These are phyloP conservation scores for Casuarius casuarius DNA, from an alignment of 2,113 vertebrate genomes.

Conservation along the genomic window DNA sequence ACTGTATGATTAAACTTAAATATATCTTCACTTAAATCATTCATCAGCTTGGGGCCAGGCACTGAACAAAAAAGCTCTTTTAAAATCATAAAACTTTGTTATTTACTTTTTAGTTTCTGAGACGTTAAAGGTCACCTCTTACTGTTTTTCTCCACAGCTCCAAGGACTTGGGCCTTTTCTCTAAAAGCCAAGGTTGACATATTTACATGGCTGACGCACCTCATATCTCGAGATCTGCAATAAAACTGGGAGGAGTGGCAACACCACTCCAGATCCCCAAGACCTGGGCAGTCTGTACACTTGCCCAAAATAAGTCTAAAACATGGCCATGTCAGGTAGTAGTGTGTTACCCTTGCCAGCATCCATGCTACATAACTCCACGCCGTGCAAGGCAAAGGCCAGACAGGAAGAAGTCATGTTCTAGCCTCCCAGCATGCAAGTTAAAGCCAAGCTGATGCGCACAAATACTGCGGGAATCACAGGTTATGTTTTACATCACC, in stretches of 20 bases:
- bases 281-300: neutral
- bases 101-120: neutral
- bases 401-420: rapidly evolving
- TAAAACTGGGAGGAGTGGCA: neutral
- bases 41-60: neutral
- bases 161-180: neutral
- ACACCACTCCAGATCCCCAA: neutral
- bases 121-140: neutral
- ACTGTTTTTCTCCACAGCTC: neutral
- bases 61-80: neutral
- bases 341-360: rapidly evolving
- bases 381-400: neutral
- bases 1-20: neutral
- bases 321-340: rapidly evolving
- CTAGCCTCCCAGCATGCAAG: neutral
- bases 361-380: neutral
- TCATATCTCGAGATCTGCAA: neutral
- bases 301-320: neutral
- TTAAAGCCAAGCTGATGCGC: neutral
- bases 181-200: neutral
- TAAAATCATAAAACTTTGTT: neutral
- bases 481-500: rapidly evolving
- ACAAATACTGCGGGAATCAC: neutral
- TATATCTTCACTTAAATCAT: neutral
- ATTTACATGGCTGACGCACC: rapidly evolving